Percentiles rank a stretch among this genome's conserved stretches.
These are phyloP conservation scores for Drosophila kepulauana DNA, from an alignment of 1,140 invertebrate genomes.

Conservation along the genomic window DNA sequence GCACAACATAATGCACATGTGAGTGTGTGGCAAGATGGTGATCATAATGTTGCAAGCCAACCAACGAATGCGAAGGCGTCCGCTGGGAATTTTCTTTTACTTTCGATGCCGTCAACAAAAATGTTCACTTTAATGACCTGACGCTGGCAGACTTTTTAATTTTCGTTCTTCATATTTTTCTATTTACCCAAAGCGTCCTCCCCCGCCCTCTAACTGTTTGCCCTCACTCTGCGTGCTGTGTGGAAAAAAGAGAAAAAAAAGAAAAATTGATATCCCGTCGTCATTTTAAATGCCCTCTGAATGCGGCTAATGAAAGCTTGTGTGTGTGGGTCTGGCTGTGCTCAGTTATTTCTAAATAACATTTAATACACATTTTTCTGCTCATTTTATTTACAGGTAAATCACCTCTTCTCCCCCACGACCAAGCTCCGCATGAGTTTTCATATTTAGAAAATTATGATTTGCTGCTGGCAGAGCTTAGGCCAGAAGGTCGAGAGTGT, in stretches of 20 bases:
- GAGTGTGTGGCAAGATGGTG: slow-evolving; percentile 47
- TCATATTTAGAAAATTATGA: slow-evolving; percentile 11
- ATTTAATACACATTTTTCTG: slow-evolving; percentile 65
- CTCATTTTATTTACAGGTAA: slow-evolving; percentile 59
- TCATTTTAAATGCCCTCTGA: slow-evolving; percentile 67
- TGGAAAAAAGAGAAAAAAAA: not conserved
- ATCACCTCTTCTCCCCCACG: slow-evolving; percentile 2
- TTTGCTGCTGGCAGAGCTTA: not conserved
- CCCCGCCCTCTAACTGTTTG: not conserved
- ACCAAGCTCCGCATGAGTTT: slow-evolving; percentile 11
- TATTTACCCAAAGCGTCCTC: slow-evolving; percentile 52
- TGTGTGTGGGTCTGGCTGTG: slow-evolving; percentile 40
- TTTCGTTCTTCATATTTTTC: slow-evolving; percentile 77
- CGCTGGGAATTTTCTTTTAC: slow-evolving; percentile 69
- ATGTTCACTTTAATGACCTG: slow-evolving; percentile 73
- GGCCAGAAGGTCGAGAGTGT: not conserved
- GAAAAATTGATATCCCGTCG: slow-evolving; percentile 71
- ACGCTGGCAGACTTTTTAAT: slow-evolving; percentile 70
- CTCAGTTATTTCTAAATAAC: slow-evolving; percentile 62
- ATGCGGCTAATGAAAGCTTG: slow-evolving; percentile 72
- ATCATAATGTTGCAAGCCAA: slow-evolving; percentile 77
- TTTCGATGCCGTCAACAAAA: slow-evolving; percentile 67
- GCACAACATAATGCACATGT: slow-evolving; percentile 27
- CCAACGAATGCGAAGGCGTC: slow-evolving; percentile 46
- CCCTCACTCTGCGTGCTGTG: not conserved